Base-by-base conservation (phyloP, 2,797 vertebrate species). In the Cynodonichthys magdalenae region DNA sequence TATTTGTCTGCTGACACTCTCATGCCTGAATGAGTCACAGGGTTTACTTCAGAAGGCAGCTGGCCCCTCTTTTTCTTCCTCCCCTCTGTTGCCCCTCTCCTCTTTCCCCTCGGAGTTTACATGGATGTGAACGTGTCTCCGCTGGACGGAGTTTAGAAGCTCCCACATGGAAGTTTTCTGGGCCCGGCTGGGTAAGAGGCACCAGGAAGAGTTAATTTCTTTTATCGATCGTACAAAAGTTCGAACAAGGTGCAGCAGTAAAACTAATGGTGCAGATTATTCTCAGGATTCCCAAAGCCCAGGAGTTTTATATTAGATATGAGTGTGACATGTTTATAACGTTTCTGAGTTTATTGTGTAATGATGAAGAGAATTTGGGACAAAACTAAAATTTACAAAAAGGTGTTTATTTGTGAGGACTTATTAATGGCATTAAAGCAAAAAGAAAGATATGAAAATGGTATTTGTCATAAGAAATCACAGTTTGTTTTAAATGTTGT, bases 101-200 rank as follows among this genome's bases (percentile, higher is more conserved):
- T 31, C 54, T 59, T 31, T 59, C 27, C 58, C 39, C 47, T 56
- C 31, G 47, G 1, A 29, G 12, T 49, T 65, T 50, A 52, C 81
- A 75, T 62, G 71, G 56, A 61, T 52, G 50, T 46, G 65, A 71
- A 20, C 61, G 49, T 46, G 63, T 75, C 47, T 36, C 29, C 36
- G 59, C 53, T 24, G 46, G 60, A 27, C 19, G 63, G 20, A 42
- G 19, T 73, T 64, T 2, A 60, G 70, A 52, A 66, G 1, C 5
- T 63, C 45, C 15, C 41, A 74, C 77, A 90, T 89, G 89, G 87
- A 82, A 1, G 49, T 83, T 59, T 81, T 85, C 54, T 90, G 89
- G 87, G 34, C 63, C 66, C 69, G 83, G 53, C 3, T 44, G 69
- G 87, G 87, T 90, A 85, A 81, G 87, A 71, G 11, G 27, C 34